Evolutionary conservation across 1,140 invertebrate genomes (phyloP), one percentile per base, ranked within the genome.

Genomic region (Leptopilina boulardi): DNA sequence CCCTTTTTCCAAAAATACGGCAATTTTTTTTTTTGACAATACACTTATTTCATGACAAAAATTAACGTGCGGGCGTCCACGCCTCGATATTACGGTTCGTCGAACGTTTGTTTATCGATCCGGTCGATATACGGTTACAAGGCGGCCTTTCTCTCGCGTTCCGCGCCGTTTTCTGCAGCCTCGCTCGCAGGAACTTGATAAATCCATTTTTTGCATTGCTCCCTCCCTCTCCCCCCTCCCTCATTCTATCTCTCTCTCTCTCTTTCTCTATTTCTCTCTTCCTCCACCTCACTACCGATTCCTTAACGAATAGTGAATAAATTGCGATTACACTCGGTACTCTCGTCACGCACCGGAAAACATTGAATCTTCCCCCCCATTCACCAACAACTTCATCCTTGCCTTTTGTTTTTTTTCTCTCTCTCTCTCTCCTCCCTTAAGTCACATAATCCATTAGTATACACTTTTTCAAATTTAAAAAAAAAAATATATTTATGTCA

Each of bases 121-220:
- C 79, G 76, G 73, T 51, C 54, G 73, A 72, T 75, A 83, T 78
- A 78, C 54, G 74, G 54, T 77, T 74, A 73, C 77, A 44, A 74
- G 59, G 71, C 66, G 76, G 74, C 83, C 79, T 82, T 80, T 80
- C 80, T 82, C 77, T 83, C 80, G 66, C 76, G 84, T 80, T 81
- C 76, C 59, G 75, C 75, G 75, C 75, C 70, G 75, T 72, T 76
- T n/a, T 76, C 70, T 72, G 70, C 56, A 59, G 56, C 70, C 75
- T 76, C 73, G 54, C 81, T 76, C 74, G 77, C 80, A 83, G 75
- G 73, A 80, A 79, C 73, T 77, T 80, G 73, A 47, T 70, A 77
- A 79, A 80, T 82, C 59, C 77, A 78, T 75, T 73, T 73, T 84
- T 78, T 83, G 74, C 71, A 74, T 59, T 71, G 9, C 18, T n/a